A percentile compares a stretch with the other conserved stretches of the same genome.
phyloP scores from a whole-genome alignment of 2,888 invertebrate species.

The Metallyticus violacea region DNA sequence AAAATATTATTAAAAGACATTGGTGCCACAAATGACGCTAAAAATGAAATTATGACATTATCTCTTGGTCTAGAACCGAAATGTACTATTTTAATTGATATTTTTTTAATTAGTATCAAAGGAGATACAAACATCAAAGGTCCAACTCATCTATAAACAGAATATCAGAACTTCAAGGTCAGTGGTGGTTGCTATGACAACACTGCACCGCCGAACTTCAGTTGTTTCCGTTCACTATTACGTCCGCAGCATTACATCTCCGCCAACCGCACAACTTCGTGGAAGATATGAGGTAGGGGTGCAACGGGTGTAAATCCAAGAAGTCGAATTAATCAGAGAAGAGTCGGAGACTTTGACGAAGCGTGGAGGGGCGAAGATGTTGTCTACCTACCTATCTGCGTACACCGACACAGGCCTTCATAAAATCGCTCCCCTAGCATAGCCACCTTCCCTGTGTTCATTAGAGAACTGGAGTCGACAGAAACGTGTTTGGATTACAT shows the following conservation, averaged over 20 bases:
- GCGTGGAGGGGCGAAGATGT: background rate
- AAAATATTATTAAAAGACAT: too few relatives aligned
- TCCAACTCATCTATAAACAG: too few relatives aligned
- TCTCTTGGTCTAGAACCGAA: too few relatives aligned
- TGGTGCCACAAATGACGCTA: too few relatives aligned
- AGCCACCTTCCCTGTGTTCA: background rate
- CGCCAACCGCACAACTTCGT: background rate
- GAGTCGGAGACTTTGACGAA: background rate
- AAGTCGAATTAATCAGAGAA: background rate
- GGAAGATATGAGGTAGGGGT: background rate
- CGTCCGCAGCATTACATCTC: background rate
- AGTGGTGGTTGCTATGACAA: too few relatives aligned
- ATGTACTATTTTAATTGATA: too few relatives aligned
- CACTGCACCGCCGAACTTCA: too few relatives aligned
- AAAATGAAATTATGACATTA: too few relatives aligned
- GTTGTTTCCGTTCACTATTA: background rate
- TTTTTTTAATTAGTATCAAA: too few relatives aligned
- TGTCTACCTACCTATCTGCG: background rate
- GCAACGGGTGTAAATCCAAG: background rate
- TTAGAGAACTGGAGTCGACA: background rate
- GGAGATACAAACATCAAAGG: too few relatives aligned
- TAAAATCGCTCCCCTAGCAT: background rate
- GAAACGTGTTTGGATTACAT: background rate
- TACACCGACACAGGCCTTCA: background rate
- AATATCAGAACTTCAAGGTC: too few relatives aligned